phyloP scores from a whole-genome alignment of 2,888 invertebrate genomes.

The Pseudeuparius sepicola region DNA sequence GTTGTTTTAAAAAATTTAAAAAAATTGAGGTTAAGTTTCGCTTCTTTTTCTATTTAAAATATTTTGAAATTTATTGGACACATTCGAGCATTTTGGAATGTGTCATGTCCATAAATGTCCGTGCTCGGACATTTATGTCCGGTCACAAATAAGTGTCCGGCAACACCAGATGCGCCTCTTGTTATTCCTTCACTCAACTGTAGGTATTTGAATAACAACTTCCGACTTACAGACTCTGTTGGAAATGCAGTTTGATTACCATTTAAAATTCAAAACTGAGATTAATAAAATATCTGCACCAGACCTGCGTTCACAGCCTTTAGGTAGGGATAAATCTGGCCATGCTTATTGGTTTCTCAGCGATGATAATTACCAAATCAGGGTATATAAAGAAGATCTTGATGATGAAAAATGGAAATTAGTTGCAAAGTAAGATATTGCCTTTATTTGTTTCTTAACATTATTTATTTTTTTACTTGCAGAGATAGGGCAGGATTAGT shows the following conservation, averaged over 20 bases:
- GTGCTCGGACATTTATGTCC: too few species aligned
- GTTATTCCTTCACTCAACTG: too few species aligned
- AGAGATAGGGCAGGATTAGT: conserved; percentile 62
- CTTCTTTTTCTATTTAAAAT: too few species aligned
- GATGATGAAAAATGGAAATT: conserved; percentile 95
- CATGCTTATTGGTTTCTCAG: conserved; percentile 90
- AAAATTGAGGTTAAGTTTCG: too few species aligned
- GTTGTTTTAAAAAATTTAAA: too few species aligned
- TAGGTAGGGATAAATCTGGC: conserved; percentile 86
- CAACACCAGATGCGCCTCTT: too few species aligned
- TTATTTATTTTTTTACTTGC: conserved; percentile 17
- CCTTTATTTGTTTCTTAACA: conserved; percentile 9
- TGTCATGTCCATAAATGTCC: too few species aligned
- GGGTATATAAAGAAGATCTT: conserved; percentile 89
- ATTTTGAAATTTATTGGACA: too few species aligned
- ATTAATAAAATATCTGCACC: conserved; percentile 68
- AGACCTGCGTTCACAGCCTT: conserved; percentile 76
- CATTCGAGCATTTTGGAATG: too few species aligned
- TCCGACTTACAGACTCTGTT: conserved; percentile 75
- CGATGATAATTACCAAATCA: conserved; percentile 78
- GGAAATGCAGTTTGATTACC: conserved; percentile 91
- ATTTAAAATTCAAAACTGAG: conserved; percentile 84
- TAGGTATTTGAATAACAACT: too few species aligned
- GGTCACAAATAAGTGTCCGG: too few species aligned
- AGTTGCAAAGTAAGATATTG: conserved; percentile 62